phyloP scores from a whole-genome alignment of 2,113 vertebrate genomes.

The Thomomys bottae region DNA sequence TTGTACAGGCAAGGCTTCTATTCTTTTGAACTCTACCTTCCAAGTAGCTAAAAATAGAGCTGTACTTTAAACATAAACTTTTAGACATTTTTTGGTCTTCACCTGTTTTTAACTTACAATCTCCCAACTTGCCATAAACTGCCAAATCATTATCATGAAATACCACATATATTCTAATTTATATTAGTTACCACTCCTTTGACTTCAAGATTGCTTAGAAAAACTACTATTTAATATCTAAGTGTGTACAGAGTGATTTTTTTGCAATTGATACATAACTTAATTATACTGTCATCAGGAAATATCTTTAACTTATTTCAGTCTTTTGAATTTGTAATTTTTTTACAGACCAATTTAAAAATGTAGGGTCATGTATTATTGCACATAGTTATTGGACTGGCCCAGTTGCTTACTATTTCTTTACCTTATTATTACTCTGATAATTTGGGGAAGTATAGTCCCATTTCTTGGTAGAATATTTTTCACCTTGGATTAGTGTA shows the following conservation, averaged over 20 bases:
- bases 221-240: conserved; percentile 1
- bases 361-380: neutral
- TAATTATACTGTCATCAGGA: conserved; percentile 4
- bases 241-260: neutral
- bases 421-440: neutral
- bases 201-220: neutral
- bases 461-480: neutral
- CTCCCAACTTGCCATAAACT: neutral
- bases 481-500: neutral
- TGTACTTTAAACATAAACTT: neutral
- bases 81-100: neutral
- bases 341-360: neutral
- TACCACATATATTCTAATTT: neutral
- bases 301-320: conserved; percentile 33
- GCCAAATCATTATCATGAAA: neutral
- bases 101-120: neutral
- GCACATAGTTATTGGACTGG: neutral
- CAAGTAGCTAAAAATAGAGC: too few species aligned
- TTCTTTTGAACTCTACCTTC: too few species aligned
- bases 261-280: neutral
- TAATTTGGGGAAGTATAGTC: neutral
- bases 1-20: too few species aligned
- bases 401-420: neutral
- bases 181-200: neutral
- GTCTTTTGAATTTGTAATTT: neutral